Percentiles rank a stretch among this genome's conserved stretches.
These are phyloP conservation scores for Notiomystis cincta DNA, from an alignment of 2,113 vertebrate species.

Conservation along the genomic window DNA sequence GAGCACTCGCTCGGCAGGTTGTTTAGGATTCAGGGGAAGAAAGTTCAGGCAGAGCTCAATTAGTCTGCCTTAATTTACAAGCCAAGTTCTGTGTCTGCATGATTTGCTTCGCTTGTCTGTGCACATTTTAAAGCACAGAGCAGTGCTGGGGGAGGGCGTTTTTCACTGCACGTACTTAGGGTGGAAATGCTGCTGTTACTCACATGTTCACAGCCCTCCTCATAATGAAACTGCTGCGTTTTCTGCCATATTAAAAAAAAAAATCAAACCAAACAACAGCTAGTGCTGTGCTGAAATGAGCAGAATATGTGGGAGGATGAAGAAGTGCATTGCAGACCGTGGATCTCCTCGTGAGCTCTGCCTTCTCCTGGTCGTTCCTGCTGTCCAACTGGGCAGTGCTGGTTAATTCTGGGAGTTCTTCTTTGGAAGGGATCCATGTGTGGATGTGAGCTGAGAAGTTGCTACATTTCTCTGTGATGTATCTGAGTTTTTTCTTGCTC, in stretches of 20 bases:
- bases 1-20: neutral
- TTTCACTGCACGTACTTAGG: neutral
- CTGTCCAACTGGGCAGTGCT: neutral
- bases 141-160: neutral
- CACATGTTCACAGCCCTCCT: neutral
- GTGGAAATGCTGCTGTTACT: neutral
- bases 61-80: neutral
- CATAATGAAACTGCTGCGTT: neutral
- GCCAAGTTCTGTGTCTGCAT: neutral
- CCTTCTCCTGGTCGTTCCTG: neutral
- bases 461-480: neutral
- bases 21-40: conserved; percentile 10
- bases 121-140: neutral
- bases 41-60: conserved; percentile 6
- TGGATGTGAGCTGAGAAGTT: neutral
- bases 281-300: neutral
- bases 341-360: neutral
- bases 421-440: rapidly evolving
- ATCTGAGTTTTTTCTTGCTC: neutral
- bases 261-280: neutral
- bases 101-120: neutral
- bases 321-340: rapidly evolving
- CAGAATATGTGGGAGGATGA: neutral
- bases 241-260: neutral
- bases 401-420: neutral